Conservation (phyloP, 2,113 vertebrate genomes). For the Aptenodytes patagonicus region DNA sequence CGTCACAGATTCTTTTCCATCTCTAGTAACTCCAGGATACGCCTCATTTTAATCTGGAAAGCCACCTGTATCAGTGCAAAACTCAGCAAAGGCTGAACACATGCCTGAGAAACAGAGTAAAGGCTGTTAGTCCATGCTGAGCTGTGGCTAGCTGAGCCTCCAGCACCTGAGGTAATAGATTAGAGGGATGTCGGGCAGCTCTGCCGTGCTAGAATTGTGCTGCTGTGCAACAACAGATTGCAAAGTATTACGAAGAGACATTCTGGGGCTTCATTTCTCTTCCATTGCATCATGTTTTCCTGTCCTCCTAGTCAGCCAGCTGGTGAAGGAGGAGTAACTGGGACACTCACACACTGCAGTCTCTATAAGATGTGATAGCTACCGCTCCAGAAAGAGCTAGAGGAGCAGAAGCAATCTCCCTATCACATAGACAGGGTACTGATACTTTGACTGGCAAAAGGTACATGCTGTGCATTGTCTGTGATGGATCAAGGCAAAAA, state of each 20-base stretch:
- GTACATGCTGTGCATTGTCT: background rate
- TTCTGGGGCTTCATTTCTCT: background rate
- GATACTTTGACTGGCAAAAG: background rate
- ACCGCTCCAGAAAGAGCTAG: background rate
- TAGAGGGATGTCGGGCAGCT: background rate
- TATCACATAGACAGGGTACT: background rate
- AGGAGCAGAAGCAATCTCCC: background rate
- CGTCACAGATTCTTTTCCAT: background rate
- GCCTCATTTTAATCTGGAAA: background rate
- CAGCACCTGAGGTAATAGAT: background rate
- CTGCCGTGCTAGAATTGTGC: background rate
- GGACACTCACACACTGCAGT: background rate
- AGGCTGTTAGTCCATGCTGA: background rate
- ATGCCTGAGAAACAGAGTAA: background rate
- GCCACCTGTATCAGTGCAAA: background rate
- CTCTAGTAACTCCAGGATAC: background rate
- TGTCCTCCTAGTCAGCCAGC: background rate
- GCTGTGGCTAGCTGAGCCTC: background rate
- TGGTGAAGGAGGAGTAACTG: background rate
- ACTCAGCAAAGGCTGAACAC: background rate
- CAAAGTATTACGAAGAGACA: background rate
- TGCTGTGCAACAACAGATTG: background rate
- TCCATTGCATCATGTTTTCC: background rate
- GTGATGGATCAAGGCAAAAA: background rate
- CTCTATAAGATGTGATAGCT: background rate